Evolutionary conservation across 2,113 vertebrate genomes (phyloP).

Genomic region (Antechinus stuartii): DNA sequence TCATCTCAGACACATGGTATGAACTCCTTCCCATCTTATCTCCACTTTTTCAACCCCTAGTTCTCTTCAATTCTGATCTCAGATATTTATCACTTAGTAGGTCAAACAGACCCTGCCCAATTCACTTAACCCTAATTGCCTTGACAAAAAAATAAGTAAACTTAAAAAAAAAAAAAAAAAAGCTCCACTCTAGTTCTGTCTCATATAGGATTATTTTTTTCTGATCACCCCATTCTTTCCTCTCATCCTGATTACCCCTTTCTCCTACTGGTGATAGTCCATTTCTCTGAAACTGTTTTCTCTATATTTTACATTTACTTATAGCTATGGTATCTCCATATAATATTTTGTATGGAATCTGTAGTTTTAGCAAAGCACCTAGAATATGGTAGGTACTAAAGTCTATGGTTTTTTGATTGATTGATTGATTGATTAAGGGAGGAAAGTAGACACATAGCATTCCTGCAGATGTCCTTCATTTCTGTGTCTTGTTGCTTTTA

Average conservation of each 20-base stretch:
- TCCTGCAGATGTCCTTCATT: not conserved
- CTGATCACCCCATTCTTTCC: not conserved
- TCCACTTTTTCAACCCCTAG: too few species aligned
- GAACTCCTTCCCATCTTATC: too few species aligned
- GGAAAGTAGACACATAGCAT: not conserved
- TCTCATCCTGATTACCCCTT: not conserved
- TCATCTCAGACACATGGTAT: too few species aligned
- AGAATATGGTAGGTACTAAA: not conserved
- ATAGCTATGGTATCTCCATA: not conserved
- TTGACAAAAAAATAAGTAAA: too few species aligned
- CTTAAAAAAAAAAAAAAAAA: too few species aligned
- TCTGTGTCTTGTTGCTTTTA: not conserved
- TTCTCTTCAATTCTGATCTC: too few species aligned
- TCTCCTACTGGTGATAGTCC: not conserved
- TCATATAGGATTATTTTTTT: too few species aligned
- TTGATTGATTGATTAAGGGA: not conserved
- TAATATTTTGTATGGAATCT: not conserved
- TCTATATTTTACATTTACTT: not conserved
- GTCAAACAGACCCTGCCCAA: too few species aligned
- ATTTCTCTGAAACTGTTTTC: not conserved
- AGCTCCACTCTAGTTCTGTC: too few species aligned
- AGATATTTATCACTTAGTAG: too few species aligned
- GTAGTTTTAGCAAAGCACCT: not conserved
- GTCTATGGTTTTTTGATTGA: not conserved
- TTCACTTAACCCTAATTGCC: too few species aligned